Conservation (phyloP, 2,888 invertebrate species). For the Nasonovia ribisnigri region DNA sequence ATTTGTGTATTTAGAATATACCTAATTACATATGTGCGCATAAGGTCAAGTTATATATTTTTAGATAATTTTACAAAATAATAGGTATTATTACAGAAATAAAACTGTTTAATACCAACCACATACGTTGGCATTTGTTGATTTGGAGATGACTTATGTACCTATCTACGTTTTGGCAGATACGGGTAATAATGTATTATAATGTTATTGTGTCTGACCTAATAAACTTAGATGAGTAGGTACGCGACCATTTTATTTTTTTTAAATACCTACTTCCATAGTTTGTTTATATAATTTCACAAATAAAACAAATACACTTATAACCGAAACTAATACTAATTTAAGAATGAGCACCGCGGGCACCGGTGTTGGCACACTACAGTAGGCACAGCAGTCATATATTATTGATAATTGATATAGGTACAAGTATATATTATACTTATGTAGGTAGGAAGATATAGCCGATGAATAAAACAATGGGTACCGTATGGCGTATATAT, state of each 20-base stretch:
- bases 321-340: not conserved
- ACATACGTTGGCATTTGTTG: not conserved
- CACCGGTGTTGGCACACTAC: not conserved
- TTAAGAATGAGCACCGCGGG: not conserved
- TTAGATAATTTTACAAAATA: not conserved
- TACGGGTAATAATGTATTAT: not conserved
- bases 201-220: not conserved
- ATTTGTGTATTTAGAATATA: not conserved
- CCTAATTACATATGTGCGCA: not conserved
- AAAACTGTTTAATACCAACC: not conserved
- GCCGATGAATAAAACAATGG: not conserved
- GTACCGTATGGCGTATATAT: not conserved
- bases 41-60: not conserved
- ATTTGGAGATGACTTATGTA: not conserved
- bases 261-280: not conserved
- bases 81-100: not conserved
- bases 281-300: not conserved
- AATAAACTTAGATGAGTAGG: not conserved
- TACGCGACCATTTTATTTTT: conserved; percentile 1
- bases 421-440: not conserved
- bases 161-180: not conserved
- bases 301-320: not conserved
- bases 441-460: not conserved
- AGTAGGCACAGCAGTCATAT: not conserved
- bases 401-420: not conserved